Evolutionary conservation across 2,888 invertebrate genomes (phyloP), one percentile per base, ranked within the genome.

Genomic region (Hydropsyche betteni): DNA sequence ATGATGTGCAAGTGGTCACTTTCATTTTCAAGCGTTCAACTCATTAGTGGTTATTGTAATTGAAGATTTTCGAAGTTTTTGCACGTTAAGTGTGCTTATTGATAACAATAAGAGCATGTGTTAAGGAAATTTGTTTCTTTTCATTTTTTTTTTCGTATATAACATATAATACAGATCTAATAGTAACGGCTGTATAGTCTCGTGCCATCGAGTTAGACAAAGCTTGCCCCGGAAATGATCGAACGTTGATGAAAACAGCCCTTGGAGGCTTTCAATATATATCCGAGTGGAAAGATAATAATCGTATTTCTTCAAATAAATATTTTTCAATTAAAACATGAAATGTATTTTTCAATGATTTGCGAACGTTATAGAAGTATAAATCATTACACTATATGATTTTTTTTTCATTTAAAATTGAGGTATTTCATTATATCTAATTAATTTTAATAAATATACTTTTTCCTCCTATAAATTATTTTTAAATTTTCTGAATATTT

Each of bases 101-200:
- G 24, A 24, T 24, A 24, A 24, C 24, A 24, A 24, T 24, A 24
- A 24, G 24, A 24, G 2, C n/a, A 10, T 52, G 52, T 52, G 52
- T 52, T n/a, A n/a, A n/a, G n/a, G 52, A 10, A 12, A 12, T 44
- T 44, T 44, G 6, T 44, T 44, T 44, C 10, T 44, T 6, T 44
- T 44, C 44, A 44, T 44, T 2, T 2, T 55, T 55, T 55, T 55
- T 14, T 55, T 10, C 7, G 55, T 6, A 55, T 16, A 4, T n/a
- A n/a, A n/a, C n/a, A n/a, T 64, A 2, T 33, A 12, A 14, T 50
- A 51, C 74, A 68, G 64, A 77, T 77, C 68, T 36, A 68, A 36
- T 64, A 7, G 58, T 72, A 75, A 72, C 74, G 70, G 74, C 64
- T 71, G 64, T 61, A 14, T 55, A 64, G 75, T 74, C 76, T 77